Base-by-base conservation (phyloP, 2,797 vertebrate genomes). In the Florisuga fusca region DNA sequence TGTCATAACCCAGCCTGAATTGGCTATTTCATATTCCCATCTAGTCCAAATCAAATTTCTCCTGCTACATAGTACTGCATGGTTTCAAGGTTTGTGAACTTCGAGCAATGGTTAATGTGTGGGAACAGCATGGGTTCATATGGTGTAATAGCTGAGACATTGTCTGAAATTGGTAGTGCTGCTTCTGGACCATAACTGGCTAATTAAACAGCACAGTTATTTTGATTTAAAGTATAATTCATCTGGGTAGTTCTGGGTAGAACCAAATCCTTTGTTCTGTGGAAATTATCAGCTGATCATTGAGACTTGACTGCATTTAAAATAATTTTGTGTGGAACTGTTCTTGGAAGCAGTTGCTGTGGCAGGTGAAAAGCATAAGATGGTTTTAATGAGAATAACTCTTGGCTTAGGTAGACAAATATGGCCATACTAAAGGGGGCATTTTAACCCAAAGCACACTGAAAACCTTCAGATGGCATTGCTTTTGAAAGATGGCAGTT, bases 81-180 rank as follows among this genome's bases (percentile, higher is more conserved):
- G 29, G 23, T 21, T 45, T 64, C 18, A 7, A 38, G 16, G 3
- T 23, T 29, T 61, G 53, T 79, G 72, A 77, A 5, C 41, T 63
- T 72, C 5, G 50, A 55, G 20, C 53, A 22, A 20, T 75, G 76
- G 50, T 34, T 27, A 20, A 1, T 36, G 3, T 15, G 31, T 48
- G 68, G 33, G 59, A 55, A 0, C 17, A 26, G 25, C 1, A 14
- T 43, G 33, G 41, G 8, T 67, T 93, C 18, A 6, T 2, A 1
- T 2, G 2, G 19, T 4, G 1, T 3, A 13, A 3, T 5, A 50
- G 8, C 33, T 41, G 27, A 10, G 41, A 62, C 57, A 83, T 27
- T 87, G 53, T 41, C 53, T 63, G 41, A 38, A 79, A 57, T 63
- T 22, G 62, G 63, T 59, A 31, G 15, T 36, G 22, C 53, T 77